Conservation (phyloP, 2,888 invertebrate genomes). For the Adineta ricciae region DNA sequence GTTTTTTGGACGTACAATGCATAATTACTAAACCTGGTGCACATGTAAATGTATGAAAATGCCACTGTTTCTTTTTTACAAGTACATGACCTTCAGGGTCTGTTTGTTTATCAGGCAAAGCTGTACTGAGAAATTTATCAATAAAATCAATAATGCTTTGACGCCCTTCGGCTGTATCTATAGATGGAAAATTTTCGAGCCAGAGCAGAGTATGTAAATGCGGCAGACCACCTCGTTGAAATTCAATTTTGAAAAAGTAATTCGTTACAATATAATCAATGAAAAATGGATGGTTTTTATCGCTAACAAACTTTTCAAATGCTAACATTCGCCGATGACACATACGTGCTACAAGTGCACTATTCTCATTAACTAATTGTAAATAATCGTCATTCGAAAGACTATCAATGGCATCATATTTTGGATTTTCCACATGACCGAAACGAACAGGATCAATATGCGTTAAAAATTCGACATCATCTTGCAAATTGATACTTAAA, state of each 20-base stretch:
- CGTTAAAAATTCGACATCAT: neutral
- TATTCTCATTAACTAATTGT: too few species aligned
- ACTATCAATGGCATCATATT: neutral
- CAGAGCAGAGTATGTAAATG: neutral
- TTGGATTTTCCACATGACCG: neutral
- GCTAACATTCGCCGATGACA: too few species aligned
- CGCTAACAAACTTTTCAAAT: too few species aligned
- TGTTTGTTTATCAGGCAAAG: neutral
- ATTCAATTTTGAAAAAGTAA: conserved; percentile 1
- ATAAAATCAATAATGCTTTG: neutral
- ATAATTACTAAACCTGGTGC: neutral
- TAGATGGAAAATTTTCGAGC: neutral
- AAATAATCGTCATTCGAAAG: too few species aligned
- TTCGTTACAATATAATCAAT: neutral
- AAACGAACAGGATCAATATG: neutral
- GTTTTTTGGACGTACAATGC: neutral
- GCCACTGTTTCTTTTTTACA: neutral
- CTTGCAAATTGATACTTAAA: neutral
- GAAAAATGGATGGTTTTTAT: neutral
- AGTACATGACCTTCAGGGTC: neutral
- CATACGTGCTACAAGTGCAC: too few species aligned
- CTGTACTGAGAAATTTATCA: neutral
- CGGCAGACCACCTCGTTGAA: neutral
- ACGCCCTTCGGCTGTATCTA: neutral
- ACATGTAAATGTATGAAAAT: neutral